Base-by-base conservation (phyloP, 2,797 vertebrate genomes). In the Aulostomus chinensis region DNA sequence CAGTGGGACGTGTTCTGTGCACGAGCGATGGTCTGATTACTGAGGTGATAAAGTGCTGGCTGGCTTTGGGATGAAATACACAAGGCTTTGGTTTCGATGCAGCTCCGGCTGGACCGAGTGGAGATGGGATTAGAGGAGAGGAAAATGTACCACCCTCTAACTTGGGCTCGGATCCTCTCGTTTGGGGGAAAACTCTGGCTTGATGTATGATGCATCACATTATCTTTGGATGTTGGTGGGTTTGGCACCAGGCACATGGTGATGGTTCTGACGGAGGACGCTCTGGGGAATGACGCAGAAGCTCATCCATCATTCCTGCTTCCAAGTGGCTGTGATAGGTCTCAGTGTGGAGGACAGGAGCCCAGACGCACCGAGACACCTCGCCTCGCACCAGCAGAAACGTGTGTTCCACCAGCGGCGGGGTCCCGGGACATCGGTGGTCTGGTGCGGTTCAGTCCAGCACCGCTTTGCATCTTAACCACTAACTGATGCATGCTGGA, bases 41-140 rank as follows among this genome's bases (percentile, higher is more conserved):
- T 51, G 35, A 46, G 56, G 51, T 55, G 77, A 79, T 84, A 77
- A 80, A 70, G 64, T 52, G 48, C 43, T 72, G 71, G 70, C 47
- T 73, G 68, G 68, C 43, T 74, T 64, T 24, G 32, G 58, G 40
- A 47, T 54, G 52, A 68, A 70, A 58, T 50, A 54, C 50, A 56
- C 54, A 51, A 31, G 57, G 54, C 30, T 80, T 68, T 56, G 43
- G 68, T 73, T 76, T 70, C 16, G 40, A 49, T 72, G 49, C 13
- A 30, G 68, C 47, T 36, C 47, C 9, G 41, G 37, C 48, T 61
- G 58, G 68, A 25, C 45, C 71, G 75, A 70, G 36, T 74, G 34
- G 36, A 73, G 58, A 78, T 55, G 59, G 76, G 78, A 73, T 79
- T 76, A 77, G 48, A 68, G 40, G 7, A 12, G 37, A 40, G 74